Conservation (phyloP, 2,113 vertebrate genomes). For the Campylomormyrus numenius region DNA sequence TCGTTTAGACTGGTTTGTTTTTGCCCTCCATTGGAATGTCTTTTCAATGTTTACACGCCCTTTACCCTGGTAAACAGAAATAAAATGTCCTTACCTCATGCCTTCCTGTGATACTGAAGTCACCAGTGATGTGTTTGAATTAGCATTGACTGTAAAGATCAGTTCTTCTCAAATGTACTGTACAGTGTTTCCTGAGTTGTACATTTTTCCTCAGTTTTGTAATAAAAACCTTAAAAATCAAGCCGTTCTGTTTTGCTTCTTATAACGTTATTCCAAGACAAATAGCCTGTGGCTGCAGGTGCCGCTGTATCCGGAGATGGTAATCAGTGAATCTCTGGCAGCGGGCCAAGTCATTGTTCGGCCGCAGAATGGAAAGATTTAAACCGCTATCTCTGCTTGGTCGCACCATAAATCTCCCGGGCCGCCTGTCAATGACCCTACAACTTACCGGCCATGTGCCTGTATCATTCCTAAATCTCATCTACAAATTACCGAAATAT, state of each 20-base stretch:
- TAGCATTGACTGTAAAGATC: slow-evolving; percentile 33
- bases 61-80: slow-evolving; percentile 3
- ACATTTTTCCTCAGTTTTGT: slow-evolving; percentile 33
- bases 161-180: slow-evolving; percentile 26
- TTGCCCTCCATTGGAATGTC: not conserved
- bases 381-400: not conserved
- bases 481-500: not conserved
- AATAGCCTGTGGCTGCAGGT: not conserved
- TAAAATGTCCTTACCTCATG: slow-evolving; percentile 19
- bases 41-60: slow-evolving; percentile 8
- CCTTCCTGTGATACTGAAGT: slow-evolving; percentile 8
- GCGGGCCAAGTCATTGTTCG: not conserved
- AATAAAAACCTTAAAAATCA: slow-evolving; percentile 33
- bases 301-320: not conserved
- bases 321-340: not conserved
- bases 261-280: not conserved
- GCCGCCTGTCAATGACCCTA: not conserved
- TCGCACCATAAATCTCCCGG: not conserved
- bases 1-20: not conserved
- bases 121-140: slow-evolving; percentile 32
- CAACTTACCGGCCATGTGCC: not conserved
- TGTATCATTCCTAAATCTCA: not conserved
- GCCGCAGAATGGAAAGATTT: not conserved
- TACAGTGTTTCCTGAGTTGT: slow-evolving; percentile 32
- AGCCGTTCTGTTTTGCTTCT: not conserved